Evolutionary conservation across 2,888 invertebrate genomes (phyloP), one percentile per base, ranked within the genome.

Genomic region (Xestia ashworthii): DNA sequence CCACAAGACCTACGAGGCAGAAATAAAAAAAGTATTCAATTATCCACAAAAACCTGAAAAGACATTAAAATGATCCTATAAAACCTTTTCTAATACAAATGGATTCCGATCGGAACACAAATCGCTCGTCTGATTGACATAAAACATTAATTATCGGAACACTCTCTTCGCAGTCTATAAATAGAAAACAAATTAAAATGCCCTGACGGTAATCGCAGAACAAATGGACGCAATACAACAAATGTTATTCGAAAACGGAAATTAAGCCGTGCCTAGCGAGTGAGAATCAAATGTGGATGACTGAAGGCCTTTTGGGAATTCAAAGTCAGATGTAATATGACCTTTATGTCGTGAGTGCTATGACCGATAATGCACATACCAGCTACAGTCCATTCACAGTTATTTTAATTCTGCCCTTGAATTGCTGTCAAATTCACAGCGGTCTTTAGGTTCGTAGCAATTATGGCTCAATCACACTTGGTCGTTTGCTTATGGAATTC

Each of bases 121-220:
- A 85, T 76, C 82, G 71, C 60, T 60, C n/a, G 44, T 71, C 71
- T 72, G 83, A 82, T 76, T 86, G 83, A 86, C 86, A 67, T 72
- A 55, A 82, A 86, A 82, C 82, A 86, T 82, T 77, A 71, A 83
- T 86, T 86, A 82, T 71, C 44, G n/a, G 48, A 76, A 85, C 83
- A 69, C 72, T 83, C 83, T 62, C 68, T 69, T 72, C 19, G 38
- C 50, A 25, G 55, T 64, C 50, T 83, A 82, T 83, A 82, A 70
- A 82, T 77, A 83, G 83, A 77, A 86, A 82, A 85, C 68, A 82
- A 82, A 75, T 85, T 84, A 85, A 82, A 86, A 82, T 69, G 22
- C 83, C 77, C 41, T n/a, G 55, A 65, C 71, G 53, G 71, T 83
- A 71, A 82, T 74, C 66, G 71, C 38, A 16, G 60, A 76, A 73